A percentile compares a stretch with the other conserved stretches of the same genome.
Conservation (phyloP, 2,113 vertebrate species). For the Sitta europaea region DNA sequence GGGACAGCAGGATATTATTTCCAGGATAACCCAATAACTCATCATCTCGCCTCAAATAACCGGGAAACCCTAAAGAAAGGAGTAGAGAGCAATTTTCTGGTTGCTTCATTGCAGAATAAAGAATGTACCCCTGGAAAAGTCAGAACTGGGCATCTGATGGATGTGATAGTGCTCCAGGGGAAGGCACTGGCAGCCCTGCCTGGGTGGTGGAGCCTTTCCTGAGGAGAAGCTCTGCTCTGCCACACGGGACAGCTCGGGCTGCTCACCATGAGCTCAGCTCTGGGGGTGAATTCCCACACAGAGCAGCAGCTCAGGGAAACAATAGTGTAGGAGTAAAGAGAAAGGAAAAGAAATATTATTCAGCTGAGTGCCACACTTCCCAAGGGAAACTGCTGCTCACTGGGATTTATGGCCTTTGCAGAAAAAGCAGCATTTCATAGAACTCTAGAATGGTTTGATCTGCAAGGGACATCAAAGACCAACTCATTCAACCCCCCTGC, state of each 20-base stretch:
- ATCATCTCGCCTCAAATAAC: slow-evolving; percentile 19
- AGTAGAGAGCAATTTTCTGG: not conserved
- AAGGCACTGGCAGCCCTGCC: not conserved
- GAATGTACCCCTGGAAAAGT: not conserved
- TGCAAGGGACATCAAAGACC: not conserved
- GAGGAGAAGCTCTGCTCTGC: not conserved
- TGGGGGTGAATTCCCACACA: not conserved
- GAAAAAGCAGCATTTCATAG: not conserved
- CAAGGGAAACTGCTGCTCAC: not conserved
- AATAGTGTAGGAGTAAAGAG: not conserved
- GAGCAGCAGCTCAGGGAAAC: not conserved
- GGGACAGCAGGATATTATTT: slow-evolving; percentile 45
- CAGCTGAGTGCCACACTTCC: not conserved
- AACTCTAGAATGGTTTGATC: not conserved
- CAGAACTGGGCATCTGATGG: not conserved
- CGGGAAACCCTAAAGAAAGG: not conserved
- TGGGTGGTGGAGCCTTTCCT: not conserved
- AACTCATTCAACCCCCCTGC: accelerated
- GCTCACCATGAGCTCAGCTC: not conserved
- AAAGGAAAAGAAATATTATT: slow-evolving; percentile 13
- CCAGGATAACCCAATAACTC: slow-evolving; percentile 35
- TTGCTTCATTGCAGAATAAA: accelerated
- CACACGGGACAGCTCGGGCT: accelerated
- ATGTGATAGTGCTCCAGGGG: not conserved
- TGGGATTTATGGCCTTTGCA: not conserved